Percentiles rank a stretch among this genome's conserved stretches.
Conservation (phyloP, 2,888 invertebrate species). For the Prosapia bicincta region DNA sequence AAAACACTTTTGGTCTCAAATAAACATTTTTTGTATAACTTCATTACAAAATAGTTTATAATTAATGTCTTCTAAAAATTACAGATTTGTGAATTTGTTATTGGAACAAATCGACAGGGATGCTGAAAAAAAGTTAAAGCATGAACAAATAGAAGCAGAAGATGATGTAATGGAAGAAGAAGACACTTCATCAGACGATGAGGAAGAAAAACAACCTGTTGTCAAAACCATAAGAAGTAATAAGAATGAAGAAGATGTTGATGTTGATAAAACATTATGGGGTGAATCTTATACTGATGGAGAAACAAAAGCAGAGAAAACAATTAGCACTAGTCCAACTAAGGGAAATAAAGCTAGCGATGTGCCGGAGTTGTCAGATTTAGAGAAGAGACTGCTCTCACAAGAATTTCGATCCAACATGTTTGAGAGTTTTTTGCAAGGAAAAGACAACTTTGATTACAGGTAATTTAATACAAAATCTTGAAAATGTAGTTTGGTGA, state of each 20-base stretch:
- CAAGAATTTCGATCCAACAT: conserved; percentile 82
- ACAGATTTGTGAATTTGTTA: conserved; percentile 66
- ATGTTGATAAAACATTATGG: conserved; percentile 21
- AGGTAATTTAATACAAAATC: conserved; percentile 45
- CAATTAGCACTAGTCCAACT: conserved; percentile 1
- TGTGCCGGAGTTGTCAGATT: conserved; percentile 40
- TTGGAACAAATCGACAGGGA: conserved; percentile 77
- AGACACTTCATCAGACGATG: conserved; percentile 41
- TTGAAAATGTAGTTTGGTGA: too few species aligned
- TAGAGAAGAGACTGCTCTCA: conserved; percentile 56
- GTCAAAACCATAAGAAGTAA: conserved; percentile 44
- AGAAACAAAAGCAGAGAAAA: conserved; percentile 48
- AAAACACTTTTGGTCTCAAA: too few species aligned
- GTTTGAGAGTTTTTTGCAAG: conserved; percentile 80
- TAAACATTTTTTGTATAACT: too few species aligned
- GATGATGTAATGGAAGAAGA: conserved; percentile 43
- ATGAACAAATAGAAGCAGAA: conserved; percentile 60
- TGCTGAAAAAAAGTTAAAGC: conserved; percentile 58
- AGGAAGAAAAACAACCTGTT: conserved; percentile 42
- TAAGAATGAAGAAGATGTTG: background rate
- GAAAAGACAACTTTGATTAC: conserved; percentile 83
- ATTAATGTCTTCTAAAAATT: conserved; percentile 9
- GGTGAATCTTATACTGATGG: conserved; percentile 9
- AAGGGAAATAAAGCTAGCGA: conserved; percentile 29
- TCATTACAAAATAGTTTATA: too few species aligned